Evolutionary conservation across 2,797 vertebrate genomes (phyloP).

Genomic region (Rhynchonycteris naso): DNA sequence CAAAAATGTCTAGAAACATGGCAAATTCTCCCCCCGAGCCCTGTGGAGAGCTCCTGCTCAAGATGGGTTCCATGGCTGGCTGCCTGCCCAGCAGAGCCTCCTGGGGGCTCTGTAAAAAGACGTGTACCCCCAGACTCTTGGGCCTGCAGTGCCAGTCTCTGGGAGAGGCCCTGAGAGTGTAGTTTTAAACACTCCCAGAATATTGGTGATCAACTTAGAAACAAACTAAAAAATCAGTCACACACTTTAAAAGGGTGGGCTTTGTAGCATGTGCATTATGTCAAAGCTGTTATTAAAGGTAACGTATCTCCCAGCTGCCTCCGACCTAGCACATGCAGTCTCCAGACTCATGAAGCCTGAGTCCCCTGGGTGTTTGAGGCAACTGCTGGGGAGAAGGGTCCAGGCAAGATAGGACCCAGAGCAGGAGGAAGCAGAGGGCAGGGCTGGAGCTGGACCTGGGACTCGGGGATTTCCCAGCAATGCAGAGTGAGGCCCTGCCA

Average conservation of each 20-base stretch:
- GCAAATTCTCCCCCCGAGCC: too few relatives aligned
- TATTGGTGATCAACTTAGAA: neutral
- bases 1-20: neutral
- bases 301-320: neutral
- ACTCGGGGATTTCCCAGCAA: neutral
- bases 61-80: neutral
- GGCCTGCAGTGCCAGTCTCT: neutral
- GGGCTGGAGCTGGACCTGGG: neutral
- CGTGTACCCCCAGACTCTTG: neutral
- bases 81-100: neutral
- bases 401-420: neutral
- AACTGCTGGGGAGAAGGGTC: neutral
- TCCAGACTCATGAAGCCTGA: fast-evolving
- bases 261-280: neutral
- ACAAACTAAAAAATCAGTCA: neutral
- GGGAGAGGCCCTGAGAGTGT: neutral
- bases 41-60: neutral
- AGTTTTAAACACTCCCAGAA: neutral
- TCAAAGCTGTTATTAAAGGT: neutral
- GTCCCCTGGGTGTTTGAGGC: neutral
- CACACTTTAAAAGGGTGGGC: neutral
- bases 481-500: neutral
- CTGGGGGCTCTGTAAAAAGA: neutral
- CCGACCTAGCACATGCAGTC: neutral
- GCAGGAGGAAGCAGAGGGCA: neutral